Conservation (phyloP, 1,140 invertebrate genomes). For the Parasteatoda tepidariorum region DNA sequence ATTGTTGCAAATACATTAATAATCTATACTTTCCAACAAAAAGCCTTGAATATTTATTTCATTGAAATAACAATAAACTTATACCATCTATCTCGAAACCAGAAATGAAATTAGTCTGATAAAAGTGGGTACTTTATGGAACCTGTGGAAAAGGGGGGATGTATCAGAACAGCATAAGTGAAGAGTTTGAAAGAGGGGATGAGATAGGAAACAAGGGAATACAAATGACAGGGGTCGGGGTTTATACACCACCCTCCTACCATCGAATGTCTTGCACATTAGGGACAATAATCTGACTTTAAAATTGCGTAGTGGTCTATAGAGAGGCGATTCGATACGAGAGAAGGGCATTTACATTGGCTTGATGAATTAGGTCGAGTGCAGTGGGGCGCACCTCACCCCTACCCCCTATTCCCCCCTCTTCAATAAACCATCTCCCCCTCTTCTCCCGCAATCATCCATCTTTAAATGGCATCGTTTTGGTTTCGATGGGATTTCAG, state of each 20-base stretch:
- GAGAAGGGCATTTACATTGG: slow-evolving; percentile 23
- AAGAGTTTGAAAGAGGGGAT: background rate
- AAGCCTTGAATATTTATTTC: too few species aligned
- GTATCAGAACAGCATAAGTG: background rate
- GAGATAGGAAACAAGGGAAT: background rate
- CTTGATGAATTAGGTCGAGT: slow-evolving; percentile 57
- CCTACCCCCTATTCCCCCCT: background rate
- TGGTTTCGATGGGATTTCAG: background rate
- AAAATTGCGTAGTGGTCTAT: slow-evolving; percentile 54
- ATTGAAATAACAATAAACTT: too few species aligned
- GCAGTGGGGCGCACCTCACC: background rate
- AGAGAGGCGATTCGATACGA: slow-evolving; percentile 52
- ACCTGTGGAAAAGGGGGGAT: background rate
- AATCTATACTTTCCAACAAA: too few species aligned
- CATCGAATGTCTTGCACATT: slow-evolving; percentile 40
- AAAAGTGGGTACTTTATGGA: too few species aligned
- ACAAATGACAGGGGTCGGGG: background rate
- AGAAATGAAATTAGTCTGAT: too few species aligned
- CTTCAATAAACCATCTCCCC: background rate
- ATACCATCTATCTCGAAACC: too few species aligned
- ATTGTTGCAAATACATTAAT: too few species aligned
- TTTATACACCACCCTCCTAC: background rate
- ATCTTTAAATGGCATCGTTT: background rate
- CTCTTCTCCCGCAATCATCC: background rate
- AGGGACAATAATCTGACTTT: slow-evolving; percentile 55